These are phyloP conservation scores for Cyphomyrmex costatus DNA, from an alignment of 1,140 invertebrate genomes.

Conservation along the genomic window DNA sequence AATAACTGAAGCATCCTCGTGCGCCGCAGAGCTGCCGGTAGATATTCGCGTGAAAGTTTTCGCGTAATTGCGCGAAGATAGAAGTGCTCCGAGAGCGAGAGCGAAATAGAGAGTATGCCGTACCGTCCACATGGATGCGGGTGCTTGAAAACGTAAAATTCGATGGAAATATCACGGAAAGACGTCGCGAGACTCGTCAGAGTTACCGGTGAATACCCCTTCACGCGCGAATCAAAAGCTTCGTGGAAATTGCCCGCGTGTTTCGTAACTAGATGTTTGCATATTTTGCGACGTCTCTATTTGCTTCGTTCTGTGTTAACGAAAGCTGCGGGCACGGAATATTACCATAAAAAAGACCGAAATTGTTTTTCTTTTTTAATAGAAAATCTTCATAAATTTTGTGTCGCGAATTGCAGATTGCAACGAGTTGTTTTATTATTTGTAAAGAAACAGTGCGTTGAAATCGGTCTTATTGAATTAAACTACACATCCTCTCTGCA, in stretches of 20 bases:
- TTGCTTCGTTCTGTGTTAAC: slow-evolving; percentile 1
- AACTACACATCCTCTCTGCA: background rate
- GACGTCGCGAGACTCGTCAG: background rate
- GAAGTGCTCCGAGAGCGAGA: slow-evolving; percentile 18
- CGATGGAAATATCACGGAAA: slow-evolving; percentile 48
- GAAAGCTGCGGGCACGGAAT: background rate
- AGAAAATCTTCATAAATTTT: slow-evolving; percentile 21
- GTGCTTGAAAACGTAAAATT: slow-evolving; percentile 31
- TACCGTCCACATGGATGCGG: slow-evolving; percentile 12
- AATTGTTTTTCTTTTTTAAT: slow-evolving; percentile 1
- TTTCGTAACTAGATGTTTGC: slow-evolving; percentile 40
- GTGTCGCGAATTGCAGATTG: background rate
- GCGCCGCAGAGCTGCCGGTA: slow-evolving; percentile 30
- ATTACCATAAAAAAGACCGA: slow-evolving; percentile 13
- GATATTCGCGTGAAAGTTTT: slow-evolving; percentile 56
- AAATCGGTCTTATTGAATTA: background rate
- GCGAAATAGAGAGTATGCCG: background rate
- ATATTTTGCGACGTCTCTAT: slow-evolving; percentile 16
- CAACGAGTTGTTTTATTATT: background rate
- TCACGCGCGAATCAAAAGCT: slow-evolving; percentile 28
- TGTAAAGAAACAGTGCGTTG: background rate
- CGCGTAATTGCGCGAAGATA: slow-evolving; percentile 51
- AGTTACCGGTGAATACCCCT: slow-evolving; percentile 9
- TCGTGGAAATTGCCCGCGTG: slow-evolving; percentile 29
- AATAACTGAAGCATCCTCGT: slow-evolving; percentile 65